Base-by-base conservation (phyloP, 2,113 vertebrate genomes). In the Laticauda laticaudata region DNA sequence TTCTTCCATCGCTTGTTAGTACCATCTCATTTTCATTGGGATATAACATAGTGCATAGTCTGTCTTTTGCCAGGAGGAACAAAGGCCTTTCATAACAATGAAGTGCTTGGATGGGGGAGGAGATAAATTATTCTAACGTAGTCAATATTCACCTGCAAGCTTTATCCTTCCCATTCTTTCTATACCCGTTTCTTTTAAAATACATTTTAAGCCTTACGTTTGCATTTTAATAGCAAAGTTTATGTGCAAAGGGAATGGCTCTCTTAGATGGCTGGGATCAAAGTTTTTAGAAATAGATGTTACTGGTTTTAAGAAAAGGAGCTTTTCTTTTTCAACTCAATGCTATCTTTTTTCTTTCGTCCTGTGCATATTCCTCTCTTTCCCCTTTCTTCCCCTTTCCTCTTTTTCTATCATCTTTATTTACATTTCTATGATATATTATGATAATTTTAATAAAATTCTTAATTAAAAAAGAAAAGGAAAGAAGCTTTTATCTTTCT, bases 21-120 rank as follows among this genome's bases (percentile, higher is more conserved):
- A 95, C 96, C 93, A 95, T 95, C 95, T 97, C 96, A 95, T 96
- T 98, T 97, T 97, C 95, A 96, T 93, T 92, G 97, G 95, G 96
- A 96, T 97, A 97, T 96, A 97, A 96, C 93, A 64, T 93, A 96
- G 94, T 93, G 92, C 96, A 59, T 59, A 95, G 96, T 96, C 95
- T 90, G 93, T 94, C 81, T 39, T 94, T 95, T 95, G 95, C 93
- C 94, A 96, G 94, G 93, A 94, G 24, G 92, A 96, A 95, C 91
- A 94, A 97, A 96, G 93, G 90, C 86, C 24, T 90, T 92, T 95
- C 57, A 55, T 64, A 94, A 95, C 93, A n/a, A 21, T 1, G 0
- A 21, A 59, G n/a, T 96, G 59, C 91, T 91, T 87, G 55, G 20
- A 43, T 48, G 56, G 86, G 54, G 81, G 86, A 96, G 29, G 75